Evolutionary conservation across 2,113 vertebrate species (phyloP), one percentile per base, ranked within the genome.

Genomic region (Silurus asotus): DNA sequence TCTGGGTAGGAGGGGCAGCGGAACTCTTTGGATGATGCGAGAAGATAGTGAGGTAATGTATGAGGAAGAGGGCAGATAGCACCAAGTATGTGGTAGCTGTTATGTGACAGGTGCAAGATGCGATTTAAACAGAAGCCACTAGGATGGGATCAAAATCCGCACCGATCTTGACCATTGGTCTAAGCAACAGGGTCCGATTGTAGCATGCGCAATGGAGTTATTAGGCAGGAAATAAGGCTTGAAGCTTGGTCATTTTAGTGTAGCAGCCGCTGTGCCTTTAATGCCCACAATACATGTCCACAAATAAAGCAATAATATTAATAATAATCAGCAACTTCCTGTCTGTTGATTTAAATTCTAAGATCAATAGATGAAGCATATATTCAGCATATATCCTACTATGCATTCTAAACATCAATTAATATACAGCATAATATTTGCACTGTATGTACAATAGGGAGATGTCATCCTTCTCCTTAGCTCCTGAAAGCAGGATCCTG

Each of bases 181-280:
- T 37, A 37, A 37, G 37, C 1, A 37, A 37, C 37, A 37, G 37
- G 37, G 37, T 37, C 37, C 37, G 37, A 37, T 37, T 37, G 59
- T 61, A 61, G 20, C 20, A 20, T 9, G 61, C 23, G 23, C 25
- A 8, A 25, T 10, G 14, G 55, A 15, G 61, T 53, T n/a, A 11
- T 28, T 5, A n/a, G 53, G 11, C 75, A 14, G 65, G 49, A 67
- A 37, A 37, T 28, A 8, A 55, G n/a, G 25, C 13, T 58, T 58
- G 25, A 67, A 11, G 25, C 65, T 67, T 25, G 6, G 14, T 67
- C 65, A 14, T 64, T 20, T 83, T 1, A 11, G 9, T n/a, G 53
- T 58, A 11, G 69, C 23, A 51, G 48, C 82, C n/a, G 2, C 55
- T 28, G 82, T 84, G 82, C 82, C 82, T 83, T 83, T 48, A 59